These are phyloP conservation scores for Drosophila bocki DNA, from an alignment of 1,140 invertebrate species.

Conservation along the genomic window DNA sequence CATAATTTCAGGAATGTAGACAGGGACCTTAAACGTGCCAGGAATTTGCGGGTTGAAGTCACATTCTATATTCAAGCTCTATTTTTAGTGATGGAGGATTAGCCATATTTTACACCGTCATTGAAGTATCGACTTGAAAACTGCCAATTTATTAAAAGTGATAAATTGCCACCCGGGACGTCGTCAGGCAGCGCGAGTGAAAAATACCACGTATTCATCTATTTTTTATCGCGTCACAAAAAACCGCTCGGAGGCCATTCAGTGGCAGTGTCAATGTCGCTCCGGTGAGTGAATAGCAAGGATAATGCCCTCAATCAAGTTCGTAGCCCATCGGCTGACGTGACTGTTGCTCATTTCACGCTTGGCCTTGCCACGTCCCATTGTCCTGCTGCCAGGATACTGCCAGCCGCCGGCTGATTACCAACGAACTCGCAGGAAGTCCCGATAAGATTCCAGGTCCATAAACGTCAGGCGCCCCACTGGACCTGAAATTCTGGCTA, in stretches of 20 bases:
- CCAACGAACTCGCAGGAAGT: conserved; percentile 43
- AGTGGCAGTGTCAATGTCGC: conserved; percentile 41
- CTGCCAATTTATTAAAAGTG: conserved; percentile 50
- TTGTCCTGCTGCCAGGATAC: conserved; percentile 38
- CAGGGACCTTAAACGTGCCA: not conserved
- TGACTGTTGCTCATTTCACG: conserved; percentile 54
- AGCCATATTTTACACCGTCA: conserved; percentile 29
- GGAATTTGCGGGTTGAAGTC: too few relatives aligned
- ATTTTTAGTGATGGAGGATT: not conserved
- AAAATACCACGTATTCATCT: conserved; percentile 25
- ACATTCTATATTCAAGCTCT: not conserved
- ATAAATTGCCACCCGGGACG: conserved; percentile 34
- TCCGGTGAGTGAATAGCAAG: conserved; percentile 26
- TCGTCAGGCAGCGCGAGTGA: conserved; percentile 17
- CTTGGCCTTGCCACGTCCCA: conserved; percentile 47
- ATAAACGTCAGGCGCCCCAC: conserved; percentile 31
- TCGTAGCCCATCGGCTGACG: conserved; percentile 41
- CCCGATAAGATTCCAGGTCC: conserved; percentile 42
- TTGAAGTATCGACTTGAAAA: conserved; percentile 37
- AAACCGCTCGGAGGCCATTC: conserved; percentile 32
- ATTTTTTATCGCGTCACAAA: conserved; percentile 44
- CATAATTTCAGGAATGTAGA: not conserved
- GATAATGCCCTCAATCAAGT: conserved; percentile 53
- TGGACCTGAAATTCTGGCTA: conserved; percentile 1
- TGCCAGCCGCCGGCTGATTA: conserved; percentile 37